A percentile compares a stretch with the other conserved stretches of the same genome.
Conservation (phyloP, 2,797 vertebrate species). For the Poeciliopsis paucimaculata region DNA sequence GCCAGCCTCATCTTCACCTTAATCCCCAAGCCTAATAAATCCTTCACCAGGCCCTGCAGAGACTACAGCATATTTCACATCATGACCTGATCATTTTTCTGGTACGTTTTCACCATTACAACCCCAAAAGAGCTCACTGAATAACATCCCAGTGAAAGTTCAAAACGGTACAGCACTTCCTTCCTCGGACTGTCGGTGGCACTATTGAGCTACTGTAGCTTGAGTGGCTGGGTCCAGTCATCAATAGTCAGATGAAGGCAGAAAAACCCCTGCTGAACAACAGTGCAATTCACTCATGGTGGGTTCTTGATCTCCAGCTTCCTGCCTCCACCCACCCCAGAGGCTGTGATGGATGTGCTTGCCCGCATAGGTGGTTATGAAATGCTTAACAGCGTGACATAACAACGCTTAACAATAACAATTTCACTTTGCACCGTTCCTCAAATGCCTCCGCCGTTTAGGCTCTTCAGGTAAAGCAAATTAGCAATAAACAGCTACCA, state of each 20-base stretch:
- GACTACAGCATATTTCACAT: constrained; percentile 65
- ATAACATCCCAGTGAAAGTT: constrained; percentile 17
- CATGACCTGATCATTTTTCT: constrained; percentile 66
- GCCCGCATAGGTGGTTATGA: constrained; percentile 68
- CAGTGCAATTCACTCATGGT: constrained; percentile 37
- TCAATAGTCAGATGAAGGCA: constrained; percentile 50
- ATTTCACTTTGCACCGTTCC: constrained; percentile 62
- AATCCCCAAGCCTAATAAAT: constrained; percentile 61
- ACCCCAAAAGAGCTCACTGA: constrained; percentile 50
- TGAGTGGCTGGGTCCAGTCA: constrained; percentile 40
- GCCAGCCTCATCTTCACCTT: constrained; percentile 67
- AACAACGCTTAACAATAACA: constrained; percentile 70
- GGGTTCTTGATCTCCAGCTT: constrained; percentile 37
- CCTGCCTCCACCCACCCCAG: constrained; percentile 41
- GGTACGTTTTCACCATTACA: constrained; percentile 67
- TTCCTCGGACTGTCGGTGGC: constrained; percentile 64
- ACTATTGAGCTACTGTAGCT: constrained; percentile 64
- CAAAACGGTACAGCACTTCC: constrained; percentile 24
- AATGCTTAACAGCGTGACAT: constrained; percentile 73
- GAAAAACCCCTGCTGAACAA: constrained; percentile 31
- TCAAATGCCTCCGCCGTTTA: constrained; percentile 34
- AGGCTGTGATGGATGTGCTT: constrained; percentile 61
- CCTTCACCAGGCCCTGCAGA: constrained; percentile 56
- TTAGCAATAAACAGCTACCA: constrained; percentile 59
- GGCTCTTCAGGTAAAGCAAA: constrained; percentile 48